phyloP scores from a whole-genome alignment of 2,113 vertebrate genomes.

The Aptenodytes patagonicus region DNA sequence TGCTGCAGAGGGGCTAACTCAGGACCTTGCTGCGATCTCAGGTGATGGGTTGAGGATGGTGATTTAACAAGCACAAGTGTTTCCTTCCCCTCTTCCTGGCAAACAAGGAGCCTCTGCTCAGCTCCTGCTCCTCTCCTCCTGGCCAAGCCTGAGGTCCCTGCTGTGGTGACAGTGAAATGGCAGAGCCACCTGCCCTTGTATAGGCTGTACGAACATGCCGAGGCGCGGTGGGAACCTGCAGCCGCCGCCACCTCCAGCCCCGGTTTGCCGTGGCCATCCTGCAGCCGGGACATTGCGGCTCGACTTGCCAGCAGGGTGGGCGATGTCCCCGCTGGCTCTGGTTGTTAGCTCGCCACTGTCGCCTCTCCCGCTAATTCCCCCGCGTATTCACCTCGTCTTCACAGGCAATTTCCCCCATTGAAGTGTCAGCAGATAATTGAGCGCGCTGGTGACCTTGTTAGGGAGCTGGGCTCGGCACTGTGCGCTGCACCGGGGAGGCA shows the following conservation, averaged over 20 bases:
- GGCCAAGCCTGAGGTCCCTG: not conserved
- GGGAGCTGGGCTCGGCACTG: not conserved
- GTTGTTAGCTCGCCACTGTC: not conserved
- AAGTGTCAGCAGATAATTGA: conserved; percentile 50
- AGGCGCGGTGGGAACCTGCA: not conserved
- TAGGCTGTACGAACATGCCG: accelerated
- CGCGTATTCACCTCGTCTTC: not conserved
- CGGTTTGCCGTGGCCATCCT: not conserved
- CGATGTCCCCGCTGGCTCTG: accelerated
- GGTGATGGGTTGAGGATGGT: not conserved
- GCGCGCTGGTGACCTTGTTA: conserved; percentile 9
- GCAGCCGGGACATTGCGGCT: accelerated
- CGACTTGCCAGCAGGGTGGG: accelerated
- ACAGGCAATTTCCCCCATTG: conserved; percentile 61
- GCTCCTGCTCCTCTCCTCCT: not conserved
- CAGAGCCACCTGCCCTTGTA: not conserved
- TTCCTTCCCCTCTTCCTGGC: not conserved
- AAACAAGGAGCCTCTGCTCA: not conserved
- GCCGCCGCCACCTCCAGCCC: not conserved
- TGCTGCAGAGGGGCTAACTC: not conserved
- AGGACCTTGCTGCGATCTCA: not conserved
- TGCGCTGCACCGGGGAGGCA: not conserved
- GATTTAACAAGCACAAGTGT: not conserved
- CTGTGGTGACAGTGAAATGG: not conserved
- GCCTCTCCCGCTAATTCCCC: not conserved